Evolutionary conservation across 1,140 invertebrate genomes (phyloP), one percentile per base, ranked within the genome.

Genomic region (Spodoptera frugiperda): DNA sequence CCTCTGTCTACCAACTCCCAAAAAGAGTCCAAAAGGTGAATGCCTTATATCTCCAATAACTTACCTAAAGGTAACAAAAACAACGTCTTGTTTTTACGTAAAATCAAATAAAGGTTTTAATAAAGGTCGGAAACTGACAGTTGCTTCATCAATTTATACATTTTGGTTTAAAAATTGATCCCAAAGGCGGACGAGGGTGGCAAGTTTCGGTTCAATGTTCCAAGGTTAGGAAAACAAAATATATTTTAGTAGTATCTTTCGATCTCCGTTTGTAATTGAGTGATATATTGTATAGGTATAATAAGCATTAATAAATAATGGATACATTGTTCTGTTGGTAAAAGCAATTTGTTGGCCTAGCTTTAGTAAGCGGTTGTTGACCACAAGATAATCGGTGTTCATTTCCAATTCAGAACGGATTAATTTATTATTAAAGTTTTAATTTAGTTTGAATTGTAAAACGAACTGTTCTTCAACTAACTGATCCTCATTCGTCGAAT

Each of bases 51-150:
- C 2, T 44, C 10, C 1, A 44, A 63, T 19, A 63, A 44, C 2
- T 11, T 63, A 44, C 2, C 17, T 46, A 17, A 63, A 19, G 59
- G 5, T 44, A 44, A 30, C 19, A 63, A 63, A 46, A 63, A 44
- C 15, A 63, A 63, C 11, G 15, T 63, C 15, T 39, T 61, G 30
- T 44, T 63, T 59, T 61, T 4, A 33, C 44, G 11, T 5, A 44
- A 63, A 63, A 63, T 17, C 15, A 63, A 63, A 57, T 57, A 57
- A 21, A 21, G 21, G 54, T 57, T 57, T 57, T 25, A 57, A 57
- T 57, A 57, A 57, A 25, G 25, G 54, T 5, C 54, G 14, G 14
- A 21, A 57, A 30, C 54, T 57, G 54, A 57, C 54, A 57, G 54
- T 57, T 25, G 25, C 54, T 57, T 25, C 54, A 57, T 12, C 11